phyloP scores from a whole-genome alignment of 2,888 invertebrate species.

The Heliconius cydno region DNA sequence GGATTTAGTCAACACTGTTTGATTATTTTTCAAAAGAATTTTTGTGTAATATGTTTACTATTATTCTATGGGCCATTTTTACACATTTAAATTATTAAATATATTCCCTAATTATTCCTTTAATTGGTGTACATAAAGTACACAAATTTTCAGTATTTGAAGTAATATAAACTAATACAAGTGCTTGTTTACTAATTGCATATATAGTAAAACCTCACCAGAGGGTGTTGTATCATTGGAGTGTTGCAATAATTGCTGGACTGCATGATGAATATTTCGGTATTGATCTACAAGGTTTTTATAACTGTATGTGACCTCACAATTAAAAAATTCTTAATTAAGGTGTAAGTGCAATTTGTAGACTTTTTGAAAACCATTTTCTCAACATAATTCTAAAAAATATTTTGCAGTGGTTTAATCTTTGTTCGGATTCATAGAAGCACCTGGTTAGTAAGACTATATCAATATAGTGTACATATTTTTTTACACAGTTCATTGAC shows the following conservation, averaged over 20 bases:
- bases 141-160: no score
- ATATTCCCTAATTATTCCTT: no score
- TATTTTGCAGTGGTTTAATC: neutral
- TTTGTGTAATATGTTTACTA: no score
- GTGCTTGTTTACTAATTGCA: neutral
- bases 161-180: no score
- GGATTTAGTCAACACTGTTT: no score
- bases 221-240: no score
- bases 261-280: neutral
- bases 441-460: neutral
- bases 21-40: no score
- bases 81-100: no score
- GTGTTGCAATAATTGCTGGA: neutral
- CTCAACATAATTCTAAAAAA: neutral
- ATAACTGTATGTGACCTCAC: neutral
- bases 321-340: neutral
- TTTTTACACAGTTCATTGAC: slow-evolving; percentile 2
- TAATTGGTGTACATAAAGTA: no score
- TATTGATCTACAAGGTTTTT: neutral
- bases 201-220: neutral
- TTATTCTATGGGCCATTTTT: no score
- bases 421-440: neutral
- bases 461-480: neutral
- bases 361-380: neutral
- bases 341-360: neutral